Evolutionary conservation across 2,888 invertebrate species (phyloP), one percentile per base, ranked within the genome.

Genomic region (Stegana nigrithorax): DNA sequence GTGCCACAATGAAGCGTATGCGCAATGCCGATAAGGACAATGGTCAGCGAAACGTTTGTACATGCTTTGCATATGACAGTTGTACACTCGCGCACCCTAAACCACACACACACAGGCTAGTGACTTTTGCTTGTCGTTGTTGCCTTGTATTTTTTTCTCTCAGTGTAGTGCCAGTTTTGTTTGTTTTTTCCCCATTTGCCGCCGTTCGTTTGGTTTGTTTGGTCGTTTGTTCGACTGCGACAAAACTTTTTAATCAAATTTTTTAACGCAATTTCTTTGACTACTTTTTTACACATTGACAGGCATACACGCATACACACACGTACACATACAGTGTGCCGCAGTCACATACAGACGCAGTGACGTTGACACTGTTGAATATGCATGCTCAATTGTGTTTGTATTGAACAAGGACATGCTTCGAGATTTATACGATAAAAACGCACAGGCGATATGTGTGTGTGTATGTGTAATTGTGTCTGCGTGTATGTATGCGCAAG

Each of bases 401-500:
- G 78, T 76, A 76, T 78, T 75, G 75, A 76, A 78, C 78, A 78
- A 78, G 78, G 75, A 75, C 75, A 75, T 73, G 76, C 75, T 75
- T 78, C 78, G 75, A 76, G 75, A 75, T 75, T 75, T 75, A 75
- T 78, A 78, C 68, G 73, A 76, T 73, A 69, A 78, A 73, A 74
- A 68, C 65, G 70, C 68, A 70, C 67, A 67, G 63, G 60, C 64
- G 29, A 25, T 25, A 50, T 26, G 6, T 14, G 17, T 23, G 4
- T 23, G 25, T 47, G 47, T 47, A 1, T 47, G 10, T 47, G 23
- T 23, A 14, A 14, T 25, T 50, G 50, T 50, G 26, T 39, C 14
- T 39, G 39, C 17, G 39, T 39, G 39, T n/a, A n/a, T 45, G 19
- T 45, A 19, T 39, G 39, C 17, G 17, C n/a, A n/a, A n/a, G n/a